Percentiles rank a stretch among this genome's conserved stretches.
Conservation (phyloP, 2,888 invertebrate genomes). For the Frankliniella fusca region DNA sequence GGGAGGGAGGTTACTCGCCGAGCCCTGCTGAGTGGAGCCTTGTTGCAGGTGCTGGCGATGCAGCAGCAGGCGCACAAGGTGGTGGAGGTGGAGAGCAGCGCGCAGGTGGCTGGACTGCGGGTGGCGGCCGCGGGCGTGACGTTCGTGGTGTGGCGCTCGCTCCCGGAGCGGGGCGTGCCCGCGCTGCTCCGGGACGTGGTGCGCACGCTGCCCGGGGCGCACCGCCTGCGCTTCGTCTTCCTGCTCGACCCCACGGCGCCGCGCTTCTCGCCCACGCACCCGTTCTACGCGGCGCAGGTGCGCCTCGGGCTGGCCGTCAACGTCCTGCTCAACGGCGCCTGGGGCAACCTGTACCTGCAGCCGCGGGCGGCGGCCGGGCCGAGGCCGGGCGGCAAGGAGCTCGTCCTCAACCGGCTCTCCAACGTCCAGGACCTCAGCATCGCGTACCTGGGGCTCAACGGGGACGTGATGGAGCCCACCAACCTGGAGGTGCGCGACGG, state of each 20-base stretch:
- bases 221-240: background rate
- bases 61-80: background rate
- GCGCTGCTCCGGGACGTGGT: background rate
- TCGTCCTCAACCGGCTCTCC: background rate
- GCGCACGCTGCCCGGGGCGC: background rate
- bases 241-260: conserved; percentile 1
- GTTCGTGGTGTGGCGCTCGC: background rate
- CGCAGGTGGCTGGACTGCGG: background rate
- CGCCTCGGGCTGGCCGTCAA: conserved; percentile 2
- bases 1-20: no score
- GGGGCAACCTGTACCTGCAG: conserved; percentile 10
- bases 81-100: background rate
- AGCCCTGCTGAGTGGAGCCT: no score
- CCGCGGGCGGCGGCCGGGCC: background rate
- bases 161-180: background rate
- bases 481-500: conserved; percentile 5
- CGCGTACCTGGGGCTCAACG: background rate
- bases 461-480: background rate
- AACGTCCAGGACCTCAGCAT: background rate
- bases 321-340: background rate
- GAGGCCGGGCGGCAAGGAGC: background rate
- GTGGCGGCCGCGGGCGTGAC: background rate
- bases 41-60: background rate
- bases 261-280: background rate
- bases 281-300: conserved; percentile 2